Conservation (phyloP, 2,113 vertebrate species). For the Thoracochromis brauschi region DNA sequence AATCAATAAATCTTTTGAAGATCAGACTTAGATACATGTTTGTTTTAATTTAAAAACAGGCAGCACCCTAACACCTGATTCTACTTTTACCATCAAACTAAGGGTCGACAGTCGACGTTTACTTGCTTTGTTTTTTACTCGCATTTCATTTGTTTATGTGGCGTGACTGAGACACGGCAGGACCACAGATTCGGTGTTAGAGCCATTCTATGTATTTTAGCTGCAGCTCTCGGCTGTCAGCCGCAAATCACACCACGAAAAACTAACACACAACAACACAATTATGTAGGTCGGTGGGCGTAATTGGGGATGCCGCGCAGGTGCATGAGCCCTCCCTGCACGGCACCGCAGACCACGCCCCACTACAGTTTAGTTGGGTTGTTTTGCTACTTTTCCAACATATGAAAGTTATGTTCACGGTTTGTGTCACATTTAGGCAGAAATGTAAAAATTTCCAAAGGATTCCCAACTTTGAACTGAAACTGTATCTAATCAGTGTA, state of each 20-base stretch:
- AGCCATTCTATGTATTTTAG: background rate
- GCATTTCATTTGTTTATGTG: background rate
- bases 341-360: background rate
- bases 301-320: rapidly evolving
- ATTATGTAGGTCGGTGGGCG: background rate
- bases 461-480: background rate
- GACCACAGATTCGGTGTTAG: background rate
- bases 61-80: background rate
- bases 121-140: background rate
- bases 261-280: background rate
- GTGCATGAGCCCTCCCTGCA: background rate
- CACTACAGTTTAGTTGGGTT: background rate
- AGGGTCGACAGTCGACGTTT: background rate
- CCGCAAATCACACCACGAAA: background rate
- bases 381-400: background rate
- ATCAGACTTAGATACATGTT: background rate
- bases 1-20: background rate
- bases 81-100: background rate
- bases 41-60: background rate
- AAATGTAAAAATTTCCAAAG: background rate
- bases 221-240: background rate
- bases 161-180: background rate
- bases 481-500: background rate
- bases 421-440: background rate
- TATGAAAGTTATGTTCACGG: background rate